Percentiles rank a stretch among this genome's conserved stretches.
phyloP scores from a whole-genome alignment of 2,797 vertebrate species.

The Distichodus sexfasciatus region DNA sequence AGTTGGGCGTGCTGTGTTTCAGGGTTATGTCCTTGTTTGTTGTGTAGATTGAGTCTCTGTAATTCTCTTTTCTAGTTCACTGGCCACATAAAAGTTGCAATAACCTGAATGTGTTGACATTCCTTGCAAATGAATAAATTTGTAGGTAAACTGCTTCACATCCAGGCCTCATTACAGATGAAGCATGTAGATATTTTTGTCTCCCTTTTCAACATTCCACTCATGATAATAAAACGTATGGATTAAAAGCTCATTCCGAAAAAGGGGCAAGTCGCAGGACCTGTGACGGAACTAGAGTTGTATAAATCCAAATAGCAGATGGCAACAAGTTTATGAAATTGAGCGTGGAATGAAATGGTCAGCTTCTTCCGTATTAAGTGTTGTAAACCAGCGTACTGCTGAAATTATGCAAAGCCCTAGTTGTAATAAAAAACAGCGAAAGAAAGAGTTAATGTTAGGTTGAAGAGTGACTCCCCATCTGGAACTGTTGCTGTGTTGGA shows the following conservation, averaged over 20 bases:
- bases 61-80: constrained; percentile 62
- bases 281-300: constrained; percentile 36
- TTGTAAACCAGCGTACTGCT: constrained; percentile 58
- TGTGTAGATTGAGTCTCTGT: constrained; percentile 65
- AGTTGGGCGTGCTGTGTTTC: constrained; percentile 40
- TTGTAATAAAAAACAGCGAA: too few species aligned
- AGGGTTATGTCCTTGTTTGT: constrained; percentile 59
- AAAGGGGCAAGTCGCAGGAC: constrained; percentile 45
- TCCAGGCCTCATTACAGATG: constrained; percentile 49
- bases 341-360: constrained; percentile 52
- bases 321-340: constrained; percentile 53
- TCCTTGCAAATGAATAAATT: constrained; percentile 70
- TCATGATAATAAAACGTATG: constrained; percentile 62
- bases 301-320: constrained; percentile 66
- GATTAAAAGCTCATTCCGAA: constrained; percentile 46
- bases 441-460: constrained; percentile 51
- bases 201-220: constrained; percentile 53
- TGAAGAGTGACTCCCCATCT: constrained; percentile 46
- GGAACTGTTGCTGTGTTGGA: constrained; percentile 34
- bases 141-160: constrained; percentile 56
- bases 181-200: too few species aligned
- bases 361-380: constrained; percentile 49
- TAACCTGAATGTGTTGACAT: constrained; percentile 63
- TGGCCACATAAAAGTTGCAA: constrained; percentile 64
- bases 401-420: constrained; percentile 55